Percentiles rank a stretch among this genome's conserved stretches.
Evolutionary conservation across 1,140 invertebrate genomes (phyloP).

Genomic region (Matsumurasca onukii): DNA sequence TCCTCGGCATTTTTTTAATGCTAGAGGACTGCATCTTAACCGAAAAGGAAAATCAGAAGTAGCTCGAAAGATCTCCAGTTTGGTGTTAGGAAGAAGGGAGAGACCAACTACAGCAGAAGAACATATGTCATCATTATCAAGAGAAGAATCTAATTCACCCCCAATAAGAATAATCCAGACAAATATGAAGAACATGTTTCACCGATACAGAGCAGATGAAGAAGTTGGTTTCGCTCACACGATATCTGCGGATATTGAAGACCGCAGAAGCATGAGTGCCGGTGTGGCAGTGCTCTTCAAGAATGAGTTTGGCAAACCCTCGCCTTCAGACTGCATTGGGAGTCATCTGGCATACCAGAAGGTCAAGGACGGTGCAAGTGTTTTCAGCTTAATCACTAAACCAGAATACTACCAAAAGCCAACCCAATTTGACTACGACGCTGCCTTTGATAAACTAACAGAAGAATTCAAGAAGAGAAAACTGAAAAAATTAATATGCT

Average conservation of each 20-base stretch:
- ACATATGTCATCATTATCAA: too few relatives aligned
- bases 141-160: background rate
- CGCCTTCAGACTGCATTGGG: background rate
- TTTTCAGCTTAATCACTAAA: background rate
- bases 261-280: background rate
- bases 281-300: constrained; percentile 6
- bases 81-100: background rate
- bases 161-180: background rate
- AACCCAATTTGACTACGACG: background rate
- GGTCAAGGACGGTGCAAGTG: background rate
- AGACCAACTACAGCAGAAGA: too few relatives aligned
- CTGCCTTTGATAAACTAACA: too few relatives aligned
- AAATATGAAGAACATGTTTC: background rate
- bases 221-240: background rate
- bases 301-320: constrained; percentile 1
- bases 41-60: background rate
- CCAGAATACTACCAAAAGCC: background rate
- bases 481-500: background rate
- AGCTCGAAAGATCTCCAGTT: background rate
- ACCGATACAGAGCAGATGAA: background rate
- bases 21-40: background rate
- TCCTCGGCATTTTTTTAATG: background rate
- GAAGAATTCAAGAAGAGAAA: constrained; percentile 4
- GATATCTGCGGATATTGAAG: background rate
- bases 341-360: background rate